Conservation (phyloP, 1,140 invertebrate genomes). For the Drosophila bocki region DNA sequence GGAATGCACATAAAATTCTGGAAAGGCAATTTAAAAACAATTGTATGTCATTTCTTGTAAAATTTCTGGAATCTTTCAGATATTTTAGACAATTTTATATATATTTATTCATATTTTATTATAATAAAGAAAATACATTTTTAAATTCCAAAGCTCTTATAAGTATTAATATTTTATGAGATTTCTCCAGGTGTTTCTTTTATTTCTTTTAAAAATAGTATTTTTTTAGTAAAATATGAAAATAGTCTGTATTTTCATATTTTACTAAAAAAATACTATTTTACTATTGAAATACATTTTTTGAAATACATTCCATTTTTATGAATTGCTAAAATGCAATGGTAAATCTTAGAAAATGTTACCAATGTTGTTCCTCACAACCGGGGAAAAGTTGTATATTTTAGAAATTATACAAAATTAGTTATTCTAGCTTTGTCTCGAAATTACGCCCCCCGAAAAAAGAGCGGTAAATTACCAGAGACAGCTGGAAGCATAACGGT, state of each 20-base stretch:
- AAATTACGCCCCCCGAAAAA: conserved; percentile 1
- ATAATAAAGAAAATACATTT: background rate
- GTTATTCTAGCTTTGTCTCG: background rate
- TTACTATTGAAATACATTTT: background rate
- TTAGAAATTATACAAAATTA: background rate
- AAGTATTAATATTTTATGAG: background rate
- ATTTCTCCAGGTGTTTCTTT: background rate
- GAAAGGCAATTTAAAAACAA: background rate
- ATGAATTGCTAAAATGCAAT: background rate
- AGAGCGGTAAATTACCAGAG: conserved; percentile 24
- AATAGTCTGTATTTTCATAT: no score
- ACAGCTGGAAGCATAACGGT: conserved; percentile 24
- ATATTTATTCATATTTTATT: background rate
- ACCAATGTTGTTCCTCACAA: background rate
- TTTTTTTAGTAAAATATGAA: background rate
- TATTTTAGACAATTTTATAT: background rate
- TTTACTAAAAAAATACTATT: no score
- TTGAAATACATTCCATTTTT: background rate
- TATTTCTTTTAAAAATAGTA: background rate
- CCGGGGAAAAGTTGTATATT: no score
- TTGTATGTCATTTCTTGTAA: background rate
- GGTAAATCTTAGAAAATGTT: background rate
- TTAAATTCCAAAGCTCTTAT: background rate
- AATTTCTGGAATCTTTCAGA: background rate
- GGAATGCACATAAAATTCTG: no score